Evolutionary conservation across 2,888 invertebrate genomes (phyloP), one percentile per base, ranked within the genome.

Genomic region (Phyto melanocephala): DNA sequence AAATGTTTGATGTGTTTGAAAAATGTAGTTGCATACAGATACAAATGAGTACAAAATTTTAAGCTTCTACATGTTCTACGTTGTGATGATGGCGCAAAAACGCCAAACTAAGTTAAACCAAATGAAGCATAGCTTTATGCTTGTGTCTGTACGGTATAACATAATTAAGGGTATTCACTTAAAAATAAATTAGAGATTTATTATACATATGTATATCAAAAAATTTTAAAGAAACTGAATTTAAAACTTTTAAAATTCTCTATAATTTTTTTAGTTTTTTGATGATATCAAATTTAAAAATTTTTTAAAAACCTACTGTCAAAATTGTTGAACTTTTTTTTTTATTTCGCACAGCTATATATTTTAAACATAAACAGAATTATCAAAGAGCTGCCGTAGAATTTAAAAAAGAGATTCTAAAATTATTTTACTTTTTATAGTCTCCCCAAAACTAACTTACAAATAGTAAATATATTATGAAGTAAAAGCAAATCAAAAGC

Each of bases 51-150:
- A 33, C 28, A 33, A 71, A 62, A 33, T 40, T 5, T 17, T 50
- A 67, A 76, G 50, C 76, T 28, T 28, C 67, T 60, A 28, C 56
- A 35, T 56, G 24, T 70, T n/a, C 28, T 10, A n/a, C 15, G 22
- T 35, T 60, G 24, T 47, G 28, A 28, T 17, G 45, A 56, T 78
- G 71, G 63, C 56, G 37, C 62, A 63, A 63, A 56, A 54, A 40
- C 54, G 56, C 56, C 56, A 71, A 78, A 56, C 13, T 63, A 47
- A 71, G 63, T 78, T 63, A 78, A 63, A 56, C 63, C 45, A 52
- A 63, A 78, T 71, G 78, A 78, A 63, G 63, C 71, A 78, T 71
- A 56, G 56, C 56, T 71, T 40, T 20, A 15, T 17, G 54, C 45
- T 47, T 45, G 17, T 37, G 58, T 22, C 17, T 45, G 24, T n/a